Conservation (phyloP, 2,888 invertebrate species). For the Meganola albula region DNA sequence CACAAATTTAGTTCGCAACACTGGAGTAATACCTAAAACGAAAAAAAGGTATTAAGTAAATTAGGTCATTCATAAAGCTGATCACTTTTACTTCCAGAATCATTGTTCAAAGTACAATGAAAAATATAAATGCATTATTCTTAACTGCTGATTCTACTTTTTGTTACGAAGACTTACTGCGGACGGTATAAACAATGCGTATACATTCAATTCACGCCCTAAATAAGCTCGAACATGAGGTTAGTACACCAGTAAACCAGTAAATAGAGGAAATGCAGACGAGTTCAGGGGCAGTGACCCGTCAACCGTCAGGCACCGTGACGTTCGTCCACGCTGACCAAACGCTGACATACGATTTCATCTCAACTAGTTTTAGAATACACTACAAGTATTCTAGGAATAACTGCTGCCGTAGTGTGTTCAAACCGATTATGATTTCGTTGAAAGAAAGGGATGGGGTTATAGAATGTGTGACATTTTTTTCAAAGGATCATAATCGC, state of each 20-base stretch:
- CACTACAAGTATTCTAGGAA: slow-evolving; percentile 11
- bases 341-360: slow-evolving; percentile 26
- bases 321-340: slow-evolving; percentile 36
- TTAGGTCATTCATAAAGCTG: neutral
- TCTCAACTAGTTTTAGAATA: slow-evolving; percentile 22
- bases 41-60: too few species aligned
- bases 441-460: neutral
- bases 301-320: slow-evolving; percentile 52
- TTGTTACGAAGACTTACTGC: slow-evolving; percentile 18
- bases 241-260: slow-evolving; percentile 36
- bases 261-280: slow-evolving; percentile 56
- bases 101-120: slow-evolving; percentile 1
- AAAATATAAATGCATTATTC: slow-evolving; percentile 10
- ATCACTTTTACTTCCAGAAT: neutral
- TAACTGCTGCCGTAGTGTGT: too few species aligned
- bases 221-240: slow-evolving; percentile 43
- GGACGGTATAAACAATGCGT: slow-evolving; percentile 28
- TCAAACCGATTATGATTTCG: too few species aligned
- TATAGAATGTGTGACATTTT: too few species aligned
- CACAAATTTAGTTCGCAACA: too few species aligned
- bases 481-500: too few species aligned
- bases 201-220: slow-evolving; percentile 46
- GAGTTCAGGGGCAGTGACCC: slow-evolving; percentile 73
- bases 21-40: too few species aligned
- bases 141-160: slow-evolving; percentile 9